A percentile compares a stretch with the other conserved stretches of the same genome.
phyloP scores from a whole-genome alignment of 2,113 vertebrate species.

The Micromys minutus region DNA sequence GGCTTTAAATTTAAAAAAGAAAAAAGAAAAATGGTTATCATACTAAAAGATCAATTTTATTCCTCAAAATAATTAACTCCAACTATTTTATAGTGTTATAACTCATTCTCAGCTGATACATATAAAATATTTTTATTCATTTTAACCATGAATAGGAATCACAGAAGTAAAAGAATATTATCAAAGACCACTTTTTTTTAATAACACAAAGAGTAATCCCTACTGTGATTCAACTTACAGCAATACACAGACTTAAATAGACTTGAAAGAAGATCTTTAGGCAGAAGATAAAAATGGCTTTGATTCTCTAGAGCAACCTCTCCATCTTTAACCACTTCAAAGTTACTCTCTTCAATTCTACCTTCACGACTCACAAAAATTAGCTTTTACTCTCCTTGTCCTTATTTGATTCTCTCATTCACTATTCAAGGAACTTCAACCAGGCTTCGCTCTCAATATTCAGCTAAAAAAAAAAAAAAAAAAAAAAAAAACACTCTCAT shows the following conservation, averaged over 20 bases:
- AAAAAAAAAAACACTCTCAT: background rate
- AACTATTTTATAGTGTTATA: slow-evolving; percentile 23
- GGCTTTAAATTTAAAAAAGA: too few species aligned
- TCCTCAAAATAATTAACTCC: background rate
- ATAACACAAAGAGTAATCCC: slow-evolving; percentile 50
- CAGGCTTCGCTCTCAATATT: background rate
- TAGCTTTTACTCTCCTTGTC: background rate
- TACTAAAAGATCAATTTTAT: background rate
- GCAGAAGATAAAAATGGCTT: slow-evolving; percentile 71
- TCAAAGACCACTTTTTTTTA: slow-evolving; percentile 61
- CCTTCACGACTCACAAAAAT: slow-evolving; percentile 48
- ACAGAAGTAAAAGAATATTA: background rate
- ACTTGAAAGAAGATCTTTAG: slow-evolving; percentile 62
- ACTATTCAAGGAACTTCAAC: background rate
- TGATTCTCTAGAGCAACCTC: slow-evolving; percentile 59
- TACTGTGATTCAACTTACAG: slow-evolving; percentile 44
- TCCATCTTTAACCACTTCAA: slow-evolving; percentile 65
- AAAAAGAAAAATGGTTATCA: background rate
- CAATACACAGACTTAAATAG: slow-evolving; percentile 42
- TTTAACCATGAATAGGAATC: background rate
- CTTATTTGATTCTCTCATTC: slow-evolving; percentile 9
- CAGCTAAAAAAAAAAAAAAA: too few species aligned
- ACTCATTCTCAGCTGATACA: slow-evolving; percentile 7
- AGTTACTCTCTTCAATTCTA: slow-evolving; percentile 53
- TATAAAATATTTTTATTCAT: background rate